Percentiles rank a stretch among this genome's conserved stretches.
phyloP scores from a whole-genome alignment of 1,140 invertebrate species.

The Bombus impatiens region DNA sequence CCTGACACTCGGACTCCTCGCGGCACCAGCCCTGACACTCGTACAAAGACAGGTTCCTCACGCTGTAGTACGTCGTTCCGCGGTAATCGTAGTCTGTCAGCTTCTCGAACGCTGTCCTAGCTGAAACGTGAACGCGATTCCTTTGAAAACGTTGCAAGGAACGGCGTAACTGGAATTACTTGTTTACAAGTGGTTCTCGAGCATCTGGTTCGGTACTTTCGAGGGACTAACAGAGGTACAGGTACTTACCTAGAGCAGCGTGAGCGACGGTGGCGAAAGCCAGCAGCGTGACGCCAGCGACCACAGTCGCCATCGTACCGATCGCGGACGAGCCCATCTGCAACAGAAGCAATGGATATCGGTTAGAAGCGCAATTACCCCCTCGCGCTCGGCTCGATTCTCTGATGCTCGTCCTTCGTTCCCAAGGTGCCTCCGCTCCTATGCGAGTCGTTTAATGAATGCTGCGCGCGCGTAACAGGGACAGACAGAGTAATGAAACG shows the following conservation, averaged over 20 bases:
- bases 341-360: constrained; percentile 69
- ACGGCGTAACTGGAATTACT: neutral
- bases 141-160: constrained; percentile 3
- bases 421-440: neutral
- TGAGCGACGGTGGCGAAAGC: constrained; percentile 71
- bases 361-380: constrained; percentile 64
- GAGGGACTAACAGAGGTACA: neutral
- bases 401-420: constrained; percentile 19
- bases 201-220: neutral
- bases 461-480: neutral
- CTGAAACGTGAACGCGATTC: constrained; percentile 80
- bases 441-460: neutral
- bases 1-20: constrained; percentile 94
- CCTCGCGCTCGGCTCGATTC: neutral
- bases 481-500: neutral
- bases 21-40: constrained; percentile 97
- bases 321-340: constrained; percentile 79
- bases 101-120: constrained; percentile 95
- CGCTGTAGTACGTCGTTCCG: constrained; percentile 95
- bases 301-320: constrained; percentile 66
- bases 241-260: constrained; percentile 73
- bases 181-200: neutral
- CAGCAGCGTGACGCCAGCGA: constrained; percentile 64
- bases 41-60: constrained; percentile 94
- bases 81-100: constrained; percentile 95